Base-by-base conservation (phyloP, 1,140 invertebrate species). In the Sitophilus oryzae region DNA sequence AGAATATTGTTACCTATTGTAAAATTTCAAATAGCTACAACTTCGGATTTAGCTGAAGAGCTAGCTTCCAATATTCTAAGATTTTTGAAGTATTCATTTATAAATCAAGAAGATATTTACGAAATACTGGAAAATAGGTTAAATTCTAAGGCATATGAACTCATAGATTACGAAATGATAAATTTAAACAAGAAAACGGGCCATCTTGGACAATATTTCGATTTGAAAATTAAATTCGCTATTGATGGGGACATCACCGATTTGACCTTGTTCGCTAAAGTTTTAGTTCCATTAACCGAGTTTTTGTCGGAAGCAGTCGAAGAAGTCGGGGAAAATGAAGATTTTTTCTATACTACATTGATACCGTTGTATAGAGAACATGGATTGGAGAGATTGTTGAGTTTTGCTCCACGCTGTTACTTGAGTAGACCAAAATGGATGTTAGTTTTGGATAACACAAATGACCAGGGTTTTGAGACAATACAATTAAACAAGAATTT, bases 371-470 rank as follows among this genome's bases (percentile, higher is more conserved):
- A 52, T 1, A 25, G 23, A 5, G 11, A 45, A 11, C 14, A 41
- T n/a, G 57, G 54, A 6, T 16, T 41, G 8, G 25, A 51, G 20
- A 46, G 49, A 0, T 36, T 64, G 9, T 41, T 55, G 3, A 38
- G 45, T 16, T 49, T 60, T 51, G 36, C 54, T 11, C 59, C 59
- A 11, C 35, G 48, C 2, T 60, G 50, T 36, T 57, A 53, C 23
- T 51, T 60, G 22, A 42, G 38, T 2, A 25, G 54, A 30, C 16
- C 25, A 11, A 22, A 60, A 22, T 49, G 56, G 36, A 40, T 56
- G 8, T 22, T 65, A n/a, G 40, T 65, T 11, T 25, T 63, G 9
- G 56, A 65, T 5, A 44, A 65, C 20, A n/a, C 61, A 22, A 20
- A 19, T 16, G 2, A 19, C 9, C 4, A 14, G 9, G 48, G 51